phyloP scores from a whole-genome alignment of 2,888 invertebrate genomes.

The Trypoxylon attenuatum region DNA sequence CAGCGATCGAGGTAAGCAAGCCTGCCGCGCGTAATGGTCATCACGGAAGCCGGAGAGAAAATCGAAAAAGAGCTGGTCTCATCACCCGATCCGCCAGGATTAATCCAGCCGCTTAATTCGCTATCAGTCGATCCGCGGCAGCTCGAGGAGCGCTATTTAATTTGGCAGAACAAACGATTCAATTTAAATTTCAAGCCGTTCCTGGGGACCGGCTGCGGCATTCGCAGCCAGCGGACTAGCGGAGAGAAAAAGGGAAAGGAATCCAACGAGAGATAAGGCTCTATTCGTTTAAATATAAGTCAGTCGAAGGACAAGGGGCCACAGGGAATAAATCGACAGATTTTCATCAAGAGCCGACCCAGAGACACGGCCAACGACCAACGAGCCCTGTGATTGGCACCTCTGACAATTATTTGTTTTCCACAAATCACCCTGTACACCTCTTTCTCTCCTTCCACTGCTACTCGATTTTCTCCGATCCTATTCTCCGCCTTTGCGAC shows the following conservation, averaged over 20 bases:
- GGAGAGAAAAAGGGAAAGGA: neutral
- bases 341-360: conserved; percentile 53
- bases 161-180: conserved; percentile 25
- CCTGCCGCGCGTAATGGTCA: too few relatives aligned
- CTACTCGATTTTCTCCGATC: too few relatives aligned
- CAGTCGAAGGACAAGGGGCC: conserved; percentile 33
- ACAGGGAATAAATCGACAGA: conserved; percentile 54
- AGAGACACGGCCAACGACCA: conserved; percentile 36
- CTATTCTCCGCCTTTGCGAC: too few relatives aligned
- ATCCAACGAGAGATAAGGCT: conserved; percentile 14
- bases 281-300: conserved; percentile 44
- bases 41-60: too few relatives aligned
- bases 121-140: neutral
- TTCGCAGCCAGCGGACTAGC: too few relatives aligned
- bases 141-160: conserved; percentile 8
- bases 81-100: too few relatives aligned
- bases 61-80: too few relatives aligned
- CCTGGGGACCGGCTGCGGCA: too few relatives aligned
- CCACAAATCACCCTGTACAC: conserved; percentile 59
- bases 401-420: conserved; percentile 66
- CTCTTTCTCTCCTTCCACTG: neutral
- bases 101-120: too few relatives aligned
- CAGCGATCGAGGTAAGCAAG: too few relatives aligned
- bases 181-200: conserved; percentile 25
- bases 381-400: conserved; percentile 62